Conservation (phyloP, 1,140 invertebrate species). For the Drosophila serrata region DNA sequence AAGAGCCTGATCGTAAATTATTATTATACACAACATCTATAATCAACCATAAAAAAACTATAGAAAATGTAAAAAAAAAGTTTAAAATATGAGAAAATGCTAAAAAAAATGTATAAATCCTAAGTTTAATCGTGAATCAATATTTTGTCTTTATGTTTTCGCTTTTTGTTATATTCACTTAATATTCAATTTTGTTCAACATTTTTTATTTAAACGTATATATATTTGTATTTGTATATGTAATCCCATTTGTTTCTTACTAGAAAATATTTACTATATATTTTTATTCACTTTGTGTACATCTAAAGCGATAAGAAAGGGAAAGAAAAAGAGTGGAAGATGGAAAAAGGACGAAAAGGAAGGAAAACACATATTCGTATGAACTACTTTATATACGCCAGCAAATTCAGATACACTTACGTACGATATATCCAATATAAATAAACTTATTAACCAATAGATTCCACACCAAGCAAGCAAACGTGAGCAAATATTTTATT, state of each 20-base stretch:
- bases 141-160: slow-evolving; percentile 63
- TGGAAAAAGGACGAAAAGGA: slow-evolving; percentile 34
- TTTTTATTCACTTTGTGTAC: slow-evolving; percentile 61
- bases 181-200: slow-evolving; percentile 27
- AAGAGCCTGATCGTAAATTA: slow-evolving; percentile 76
- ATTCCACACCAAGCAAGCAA: slow-evolving; percentile 44
- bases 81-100: slow-evolving; percentile 49
- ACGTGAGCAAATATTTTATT: slow-evolving; percentile 38
- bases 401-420: slow-evolving; percentile 46
- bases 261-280: slow-evolving; percentile 52
- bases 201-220: slow-evolving; percentile 36
- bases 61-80: slow-evolving; percentile 48
- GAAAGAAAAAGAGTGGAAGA: neutral
- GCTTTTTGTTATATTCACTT: slow-evolving; percentile 27
- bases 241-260: slow-evolving; percentile 48
- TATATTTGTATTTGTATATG: slow-evolving; percentile 23
- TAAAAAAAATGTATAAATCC: slow-evolving; percentile 49
- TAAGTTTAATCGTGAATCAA: slow-evolving; percentile 74
- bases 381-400: slow-evolving; percentile 47
- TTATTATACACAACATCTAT: slow-evolving; percentile 49
- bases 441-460: slow-evolving; percentile 72
- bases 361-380: slow-evolving; percentile 66
- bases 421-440: slow-evolving; percentile 45
- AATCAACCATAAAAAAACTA: slow-evolving; percentile 40
- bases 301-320: slow-evolving; percentile 27